A percentile compares a stretch with the other conserved stretches of the same genome.
Evolutionary conservation across 2,888 invertebrate genomes (phyloP).

Genomic region (Deilephila elpenor): DNA sequence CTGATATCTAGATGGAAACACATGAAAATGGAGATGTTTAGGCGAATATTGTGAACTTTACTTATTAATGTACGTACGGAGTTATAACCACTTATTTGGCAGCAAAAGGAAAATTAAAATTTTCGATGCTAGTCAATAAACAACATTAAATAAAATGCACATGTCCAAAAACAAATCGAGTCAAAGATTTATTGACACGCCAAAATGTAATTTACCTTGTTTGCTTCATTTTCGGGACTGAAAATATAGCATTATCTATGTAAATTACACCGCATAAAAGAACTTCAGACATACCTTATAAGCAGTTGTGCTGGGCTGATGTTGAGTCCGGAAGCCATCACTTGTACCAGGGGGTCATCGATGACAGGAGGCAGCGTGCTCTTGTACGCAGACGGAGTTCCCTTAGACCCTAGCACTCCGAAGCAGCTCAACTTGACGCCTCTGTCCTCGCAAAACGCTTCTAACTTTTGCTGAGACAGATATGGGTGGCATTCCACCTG

Average conservation of each 20-base stretch:
- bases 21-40: neutral
- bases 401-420: slow-evolving; percentile 89
- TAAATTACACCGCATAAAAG: too few relatives aligned
- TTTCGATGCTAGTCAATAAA: too few relatives aligned
- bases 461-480: slow-evolving; percentile 87
- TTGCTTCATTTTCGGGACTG: too few relatives aligned
- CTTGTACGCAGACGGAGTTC: slow-evolving; percentile 87
- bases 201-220: too few relatives aligned
- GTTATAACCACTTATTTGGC: too few relatives aligned
- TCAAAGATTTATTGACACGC: too few relatives aligned
- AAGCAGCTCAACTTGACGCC: slow-evolving; percentile 90
- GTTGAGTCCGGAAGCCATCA: slow-evolving; percentile 66
- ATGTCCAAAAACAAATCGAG: too few relatives aligned
- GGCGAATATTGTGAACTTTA: neutral
- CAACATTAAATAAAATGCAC: too few relatives aligned
- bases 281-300: slow-evolving; percentile 57
- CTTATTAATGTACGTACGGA: too few relatives aligned
- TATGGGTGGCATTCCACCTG: slow-evolving; percentile 93
- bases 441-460: slow-evolving; percentile 86
- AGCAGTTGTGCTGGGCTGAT: slow-evolving; percentile 66
- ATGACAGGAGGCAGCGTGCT: slow-evolving; percentile 86
- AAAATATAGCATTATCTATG: too few relatives aligned
- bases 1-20: slow-evolving; percentile 60
- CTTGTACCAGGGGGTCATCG: slow-evolving; percentile 87
- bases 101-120: too few relatives aligned